These are phyloP conservation scores for Protosalanx chinensis DNA, from an alignment of 2,797 vertebrate genomes.

Conservation along the genomic window DNA sequence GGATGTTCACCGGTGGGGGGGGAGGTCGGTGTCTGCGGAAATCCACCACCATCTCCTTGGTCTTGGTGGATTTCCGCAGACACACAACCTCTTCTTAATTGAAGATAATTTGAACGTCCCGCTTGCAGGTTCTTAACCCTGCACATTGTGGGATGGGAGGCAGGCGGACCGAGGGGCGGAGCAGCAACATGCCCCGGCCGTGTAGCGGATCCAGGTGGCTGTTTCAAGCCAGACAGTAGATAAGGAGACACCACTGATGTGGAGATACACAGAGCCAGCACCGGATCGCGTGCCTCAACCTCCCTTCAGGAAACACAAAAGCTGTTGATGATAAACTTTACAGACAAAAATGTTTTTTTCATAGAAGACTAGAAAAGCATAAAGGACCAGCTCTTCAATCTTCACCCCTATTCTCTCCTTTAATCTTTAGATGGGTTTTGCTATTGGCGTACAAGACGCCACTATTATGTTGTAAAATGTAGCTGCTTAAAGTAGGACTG, in stretches of 20 bases:
- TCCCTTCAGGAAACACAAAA: background rate
- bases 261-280: background rate
- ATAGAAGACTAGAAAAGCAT: background rate
- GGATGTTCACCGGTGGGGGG: too few species aligned
- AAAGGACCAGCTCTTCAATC: background rate
- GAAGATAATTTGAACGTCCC: too few species aligned
- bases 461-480: background rate
- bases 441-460: background rate
- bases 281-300: too few species aligned
- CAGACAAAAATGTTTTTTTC: background rate
- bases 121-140: too few species aligned
- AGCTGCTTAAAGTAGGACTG: background rate
- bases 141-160: too few species aligned
- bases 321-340: background rate
- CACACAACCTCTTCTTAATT: too few species aligned
- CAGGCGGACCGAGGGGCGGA: background rate
- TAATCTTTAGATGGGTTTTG: background rate
- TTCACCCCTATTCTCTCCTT: background rate
- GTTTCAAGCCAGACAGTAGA: background rate
- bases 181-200: too few species aligned
- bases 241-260: background rate
- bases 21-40: too few species aligned
- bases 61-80: too few species aligned
- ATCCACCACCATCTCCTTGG: too few species aligned
- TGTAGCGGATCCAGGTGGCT: background rate